Base-by-base conservation (phyloP, 2,113 vertebrate genomes). In the Pampusana beccarii region DNA sequence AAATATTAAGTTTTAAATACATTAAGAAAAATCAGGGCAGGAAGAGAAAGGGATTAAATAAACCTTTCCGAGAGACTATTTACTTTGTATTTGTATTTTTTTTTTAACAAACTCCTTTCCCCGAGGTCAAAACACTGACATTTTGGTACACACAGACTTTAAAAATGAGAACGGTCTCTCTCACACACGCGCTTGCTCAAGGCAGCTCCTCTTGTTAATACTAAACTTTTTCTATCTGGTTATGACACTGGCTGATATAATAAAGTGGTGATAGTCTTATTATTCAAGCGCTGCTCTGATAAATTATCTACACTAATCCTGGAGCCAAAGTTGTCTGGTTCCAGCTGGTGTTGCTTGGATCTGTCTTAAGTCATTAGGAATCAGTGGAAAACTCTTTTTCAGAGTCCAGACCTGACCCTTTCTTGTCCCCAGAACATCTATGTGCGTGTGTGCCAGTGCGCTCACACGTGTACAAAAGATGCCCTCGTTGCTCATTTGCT, bases 261-360 rank as follows among this genome's bases (percentile, higher is more conserved):
- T 97, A 97, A 97, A 96, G 93, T 15, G 1, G 95, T 9, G 1
- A 97, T 92, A 97, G 95, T 96, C 95, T 93, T 95, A 88, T 94
- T 97, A 97, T 97, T 95, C 96, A 95, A 97, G 96, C 97, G 94
- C 87, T 92, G 95, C 95, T 93, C 96, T 79, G 95, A 98, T 98
- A 97, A 98, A 98, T 98, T 97, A 97, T 96, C 98, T 96, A 97
- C 97, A 94, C 97, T 97, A 96, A 97, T 95, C 96, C 95, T 97
- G 96, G 97, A 98, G 97, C 97, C 97, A 97, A 97, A 93, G 91
- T 98, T 97, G 96, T 97, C 96, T 96, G 85, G 88, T 94, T 97
- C 97, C 98, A 98, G 97, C 97, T 97, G 97, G 97, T 96, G 96
- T 96, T 97, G 96, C 97, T 98, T 98, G 97, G 92, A 94, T 97